Conservation (phyloP, 1,140 invertebrate species). For the Caenorhabditis briggsae region DNA sequence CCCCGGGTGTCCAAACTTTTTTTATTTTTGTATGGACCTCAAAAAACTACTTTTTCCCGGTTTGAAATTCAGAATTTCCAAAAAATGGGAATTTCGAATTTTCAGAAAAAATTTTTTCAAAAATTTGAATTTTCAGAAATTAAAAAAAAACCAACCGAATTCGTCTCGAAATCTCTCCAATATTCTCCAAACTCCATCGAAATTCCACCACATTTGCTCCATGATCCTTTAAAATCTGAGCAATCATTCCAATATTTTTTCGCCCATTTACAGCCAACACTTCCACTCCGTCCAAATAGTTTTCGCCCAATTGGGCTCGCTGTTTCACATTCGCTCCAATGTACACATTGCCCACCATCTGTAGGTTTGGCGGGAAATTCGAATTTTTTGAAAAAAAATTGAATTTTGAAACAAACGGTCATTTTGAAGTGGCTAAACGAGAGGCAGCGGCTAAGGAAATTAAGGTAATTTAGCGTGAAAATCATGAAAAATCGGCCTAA, state of each 20-base stretch:
- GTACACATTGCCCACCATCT: slow-evolving; percentile 29
- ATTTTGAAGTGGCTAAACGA: too few relatives aligned
- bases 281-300: slow-evolving; percentile 17
- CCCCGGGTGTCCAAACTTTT: too few relatives aligned
- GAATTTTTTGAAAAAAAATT: not conserved
- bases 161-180: not conserved
- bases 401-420: too few relatives aligned
- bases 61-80: too few relatives aligned
- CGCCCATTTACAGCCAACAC: not conserved
- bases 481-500: too few relatives aligned
- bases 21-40: too few relatives aligned
- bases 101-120: too few relatives aligned
- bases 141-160: too few relatives aligned
- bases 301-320: slow-evolving; percentile 23
- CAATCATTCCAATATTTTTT: not conserved
- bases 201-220: not conserved
- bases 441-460: slow-evolving; percentile 11
- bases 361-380: not conserved
- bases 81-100: too few relatives aligned
- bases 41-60: too few relatives aligned
- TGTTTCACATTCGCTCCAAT: slow-evolving; percentile 24
- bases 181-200: not conserved
- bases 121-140: too few relatives aligned
- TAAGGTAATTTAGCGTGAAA: not conserved
- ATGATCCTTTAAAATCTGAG: slow-evolving; percentile 23